Base-by-base conservation (phyloP, 2,888 invertebrate genomes). In the Dryadula phaetusa region DNA sequence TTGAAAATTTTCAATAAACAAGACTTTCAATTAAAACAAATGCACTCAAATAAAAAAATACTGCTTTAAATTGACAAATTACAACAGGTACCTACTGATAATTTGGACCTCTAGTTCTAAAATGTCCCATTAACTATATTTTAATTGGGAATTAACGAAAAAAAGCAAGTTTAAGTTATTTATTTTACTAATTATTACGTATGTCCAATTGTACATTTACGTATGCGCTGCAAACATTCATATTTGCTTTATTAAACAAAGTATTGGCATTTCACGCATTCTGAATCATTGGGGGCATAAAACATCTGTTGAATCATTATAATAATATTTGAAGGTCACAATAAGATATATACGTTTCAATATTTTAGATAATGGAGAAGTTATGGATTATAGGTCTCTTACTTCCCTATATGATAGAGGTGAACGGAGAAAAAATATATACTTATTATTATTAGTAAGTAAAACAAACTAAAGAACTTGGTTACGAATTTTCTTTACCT, bases 251-350 rank as follows among this genome's bases (percentile, higher is more conserved):
- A 37, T 37, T n/a, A n/a, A 56, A 56, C 40, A 56, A 56, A 8
- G n/a, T 56, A 22, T 40, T 56, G 56, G 56, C 37, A 56, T 56
- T 56, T 56, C 56, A 56, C 56, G 56, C 56, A 22, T 10, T 40
- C 56, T 56, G 56, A 56, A 40, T 56, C 56, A 56, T 56, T 22
- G 56, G 20, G 37, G 22, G n/a, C 22, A 56, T 37, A 14, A 40
- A 37, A 56, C 37, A n/a, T n/a, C 37, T 40, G 37, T 37, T 37
- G 56, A 56, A 37, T 40, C 56, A 56, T 56, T 56, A n/a, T 56
- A 22, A 22, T 54, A 14, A 54, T 54, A 37, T 22, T 54, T 34
- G 53, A 54, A 34, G 32, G 34, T 56, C 37, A 18, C 37, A 16
- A 52, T 16, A n/a, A 3, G 8, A 52, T 52, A 16, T 16, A 52